These are phyloP conservation scores for Mesochorus sp. DNA, from an alignment of 2,888 invertebrate genomes.

Conservation along the genomic window DNA sequence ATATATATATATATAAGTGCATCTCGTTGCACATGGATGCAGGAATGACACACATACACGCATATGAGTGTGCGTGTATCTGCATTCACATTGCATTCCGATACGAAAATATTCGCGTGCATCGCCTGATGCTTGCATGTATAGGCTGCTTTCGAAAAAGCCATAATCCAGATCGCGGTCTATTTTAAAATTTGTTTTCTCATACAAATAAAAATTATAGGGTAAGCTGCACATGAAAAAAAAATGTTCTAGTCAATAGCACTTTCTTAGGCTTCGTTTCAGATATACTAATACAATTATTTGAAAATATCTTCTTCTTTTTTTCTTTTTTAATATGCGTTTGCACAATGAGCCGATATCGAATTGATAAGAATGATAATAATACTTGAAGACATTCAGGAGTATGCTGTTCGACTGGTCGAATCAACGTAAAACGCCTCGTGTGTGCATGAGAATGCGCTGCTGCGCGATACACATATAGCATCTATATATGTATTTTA, in stretches of 20 bases:
- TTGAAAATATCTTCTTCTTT: no score
- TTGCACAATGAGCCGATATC: neutral
- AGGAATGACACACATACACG: neutral
- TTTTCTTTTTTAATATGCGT: no score
- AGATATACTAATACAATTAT: no score
- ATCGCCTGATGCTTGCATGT: neutral
- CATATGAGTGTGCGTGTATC: neutral
- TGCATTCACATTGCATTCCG: slow-evolving; percentile 33
- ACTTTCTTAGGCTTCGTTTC: no score
- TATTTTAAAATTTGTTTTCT: neutral
- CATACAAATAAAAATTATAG: neutral
- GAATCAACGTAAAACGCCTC: neutral
- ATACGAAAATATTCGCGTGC: slow-evolving; percentile 16
- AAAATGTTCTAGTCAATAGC: no score
- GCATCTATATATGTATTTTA: neutral
- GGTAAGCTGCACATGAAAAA: neutral
- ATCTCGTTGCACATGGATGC: slow-evolving; percentile 9
- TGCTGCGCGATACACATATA: neutral
- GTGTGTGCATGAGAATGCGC: neutral
- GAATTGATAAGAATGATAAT: no score
- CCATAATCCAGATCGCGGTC: neutral
- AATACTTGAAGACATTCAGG: neutral
- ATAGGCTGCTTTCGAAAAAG: neutral
- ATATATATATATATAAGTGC: slow-evolving; percentile 11
- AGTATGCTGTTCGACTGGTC: neutral